Evolutionary conservation across 2,888 invertebrate species (phyloP).

Genomic region (Noctuana brunneofusca): DNA sequence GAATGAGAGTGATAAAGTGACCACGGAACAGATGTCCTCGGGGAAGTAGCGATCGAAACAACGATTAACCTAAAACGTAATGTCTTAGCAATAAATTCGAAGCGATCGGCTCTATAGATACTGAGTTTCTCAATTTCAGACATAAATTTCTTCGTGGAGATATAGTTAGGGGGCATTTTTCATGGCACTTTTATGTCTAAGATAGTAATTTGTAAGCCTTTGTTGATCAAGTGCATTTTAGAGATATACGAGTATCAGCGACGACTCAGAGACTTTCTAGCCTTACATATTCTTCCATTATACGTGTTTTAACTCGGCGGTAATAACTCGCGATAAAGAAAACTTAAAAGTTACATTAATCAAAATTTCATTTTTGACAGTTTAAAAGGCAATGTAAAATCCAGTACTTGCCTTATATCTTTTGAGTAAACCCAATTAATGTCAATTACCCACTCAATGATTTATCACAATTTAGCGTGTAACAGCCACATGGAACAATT

Average conservation of each 20-base stretch:
- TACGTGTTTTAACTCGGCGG: too few species aligned
- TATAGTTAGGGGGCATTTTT: conserved; percentile 20
- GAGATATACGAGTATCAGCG: too few species aligned
- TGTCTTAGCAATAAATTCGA: conserved; percentile 31
- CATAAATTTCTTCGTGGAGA: conserved; percentile 28
- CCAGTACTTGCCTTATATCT: neutral
- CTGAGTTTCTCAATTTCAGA: conserved; percentile 25
- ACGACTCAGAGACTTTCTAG: too few species aligned
- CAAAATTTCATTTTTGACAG: neutral
- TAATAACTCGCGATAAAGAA: too few species aligned
- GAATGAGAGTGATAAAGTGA: conserved; percentile 16
- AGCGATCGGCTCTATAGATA: conserved; percentile 26
- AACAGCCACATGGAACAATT: neutral
- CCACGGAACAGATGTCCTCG: conserved; percentile 7
- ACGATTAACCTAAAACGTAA: conserved; percentile 41
- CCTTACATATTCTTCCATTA: too few species aligned
- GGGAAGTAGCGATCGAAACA: conserved; percentile 37
- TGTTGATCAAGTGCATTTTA: too few species aligned
- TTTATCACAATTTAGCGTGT: conserved; percentile 22
- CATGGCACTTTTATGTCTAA: conserved; percentile 10
- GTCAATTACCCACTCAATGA: conserved; percentile 12
- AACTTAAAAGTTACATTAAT: too few species aligned
- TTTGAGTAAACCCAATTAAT: conserved; percentile 9
- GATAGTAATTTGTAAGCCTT: neutral
- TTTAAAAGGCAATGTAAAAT: neutral